These are phyloP conservation scores for Macrotus californicus DNA, from an alignment of 2,113 vertebrate species.

Conservation along the genomic window DNA sequence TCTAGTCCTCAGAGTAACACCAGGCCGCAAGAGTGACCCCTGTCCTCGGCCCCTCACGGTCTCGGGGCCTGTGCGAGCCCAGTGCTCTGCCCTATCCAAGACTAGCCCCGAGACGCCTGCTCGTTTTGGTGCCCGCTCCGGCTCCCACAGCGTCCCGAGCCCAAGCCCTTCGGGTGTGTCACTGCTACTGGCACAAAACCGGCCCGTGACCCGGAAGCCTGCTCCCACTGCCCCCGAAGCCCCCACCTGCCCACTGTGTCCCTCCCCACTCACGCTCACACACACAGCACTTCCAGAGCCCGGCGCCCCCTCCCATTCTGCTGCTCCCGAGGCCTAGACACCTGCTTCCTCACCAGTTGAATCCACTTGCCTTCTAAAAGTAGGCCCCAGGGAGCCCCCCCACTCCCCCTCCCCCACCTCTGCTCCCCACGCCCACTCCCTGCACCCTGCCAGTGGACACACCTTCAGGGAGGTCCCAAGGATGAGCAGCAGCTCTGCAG, in stretches of 20 bases:
- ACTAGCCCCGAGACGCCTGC: background rate
- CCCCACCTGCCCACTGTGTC: background rate
- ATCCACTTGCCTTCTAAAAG: too few relatives aligned
- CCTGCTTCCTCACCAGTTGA: background rate
- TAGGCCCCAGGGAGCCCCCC: background rate
- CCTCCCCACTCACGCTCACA: too few relatives aligned
- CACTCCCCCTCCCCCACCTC: rapidly evolving
- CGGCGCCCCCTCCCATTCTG: too few relatives aligned
- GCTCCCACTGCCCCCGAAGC: background rate
- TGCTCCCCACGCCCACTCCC: background rate
- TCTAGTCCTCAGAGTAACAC: too few relatives aligned
- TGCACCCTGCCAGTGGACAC: background rate
- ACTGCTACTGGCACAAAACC: too few relatives aligned
- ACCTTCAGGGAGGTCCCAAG: conserved; percentile 97
- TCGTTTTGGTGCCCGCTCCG: too few relatives aligned
- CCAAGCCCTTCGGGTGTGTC: background rate
- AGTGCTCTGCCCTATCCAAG: background rate
- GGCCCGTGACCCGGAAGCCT: background rate
- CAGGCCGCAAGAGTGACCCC: too few relatives aligned
- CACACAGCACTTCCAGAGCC: too few relatives aligned
- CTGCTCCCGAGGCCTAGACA: too few relatives aligned
- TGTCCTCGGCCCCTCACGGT: background rate
- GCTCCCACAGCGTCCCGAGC: background rate
- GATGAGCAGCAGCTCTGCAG: conserved; percentile 91
- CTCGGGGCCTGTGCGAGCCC: background rate